Conservation (phyloP, 2,113 vertebrate genomes). For the Pterophyllum scalare region DNA sequence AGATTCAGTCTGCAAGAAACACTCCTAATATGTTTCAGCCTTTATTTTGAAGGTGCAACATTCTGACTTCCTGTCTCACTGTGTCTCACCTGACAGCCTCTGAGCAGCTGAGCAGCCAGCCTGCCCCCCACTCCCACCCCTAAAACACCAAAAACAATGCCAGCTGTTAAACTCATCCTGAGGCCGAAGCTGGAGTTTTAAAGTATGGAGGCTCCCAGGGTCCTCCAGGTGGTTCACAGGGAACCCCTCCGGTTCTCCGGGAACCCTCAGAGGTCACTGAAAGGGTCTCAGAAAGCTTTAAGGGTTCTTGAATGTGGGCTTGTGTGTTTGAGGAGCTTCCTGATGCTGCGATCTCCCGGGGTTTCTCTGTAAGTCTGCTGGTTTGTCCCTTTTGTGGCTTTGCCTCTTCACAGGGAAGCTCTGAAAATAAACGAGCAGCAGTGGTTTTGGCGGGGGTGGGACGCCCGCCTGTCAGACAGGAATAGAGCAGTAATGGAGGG, state of each 20-base stretch:
- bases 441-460: background rate
- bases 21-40: background rate
- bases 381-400: background rate
- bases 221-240: constrained; percentile 24
- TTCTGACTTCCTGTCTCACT: background rate
- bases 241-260: no score
- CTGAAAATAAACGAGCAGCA: background rate
- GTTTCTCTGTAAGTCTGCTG: no score
- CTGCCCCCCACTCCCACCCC: background rate
- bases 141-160: constrained; percentile 4
- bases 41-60: constrained; percentile 35
- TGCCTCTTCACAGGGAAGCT: background rate
- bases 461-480: background rate
- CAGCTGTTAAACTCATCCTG: constrained; percentile 54
- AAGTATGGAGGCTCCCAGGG: constrained; percentile 34
- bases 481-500: background rate
- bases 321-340: no score
- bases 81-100: background rate
- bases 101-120: background rate
- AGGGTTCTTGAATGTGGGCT: no score
- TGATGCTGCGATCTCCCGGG: no score
- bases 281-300: background rate
- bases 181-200: background rate
- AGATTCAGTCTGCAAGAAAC: background rate
- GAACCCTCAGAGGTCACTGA: background rate